These are phyloP conservation scores for Sandelia bainsii DNA, from an alignment of 2,797 vertebrate genomes.

Conservation along the genomic window DNA sequence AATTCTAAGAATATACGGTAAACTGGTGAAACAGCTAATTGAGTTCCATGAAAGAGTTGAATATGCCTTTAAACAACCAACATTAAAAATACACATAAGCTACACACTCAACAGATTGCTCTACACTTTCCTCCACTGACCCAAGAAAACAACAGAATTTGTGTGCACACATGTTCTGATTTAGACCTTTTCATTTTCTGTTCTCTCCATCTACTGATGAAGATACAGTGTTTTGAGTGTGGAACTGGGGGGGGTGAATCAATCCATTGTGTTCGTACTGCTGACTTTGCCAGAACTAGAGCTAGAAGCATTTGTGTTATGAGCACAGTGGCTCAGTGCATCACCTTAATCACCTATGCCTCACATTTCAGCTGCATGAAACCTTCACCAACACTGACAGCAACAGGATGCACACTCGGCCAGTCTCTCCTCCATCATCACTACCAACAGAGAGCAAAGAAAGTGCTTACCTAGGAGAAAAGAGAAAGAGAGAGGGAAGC, in stretches of 20 bases:
- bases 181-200: conserved; percentile 20
- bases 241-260: conserved; percentile 25
- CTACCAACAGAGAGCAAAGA: conserved; percentile 66
- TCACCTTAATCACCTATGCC: conserved; percentile 80
- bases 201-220: conserved; percentile 21
- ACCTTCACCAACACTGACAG: conserved; percentile 64
- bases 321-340: conserved; percentile 69
- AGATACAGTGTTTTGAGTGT: conserved; percentile 38
- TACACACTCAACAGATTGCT: neutral
- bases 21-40: conserved; percentile 1
- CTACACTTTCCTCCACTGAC: conserved; percentile 16
- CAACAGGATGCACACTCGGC: conserved; percentile 62
- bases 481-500: conserved; percentile 41
- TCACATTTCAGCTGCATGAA: conserved; percentile 70
- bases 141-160: conserved; percentile 29
- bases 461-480: conserved; percentile 86
- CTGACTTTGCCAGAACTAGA: conserved; percentile 71
- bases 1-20: neutral
- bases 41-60: neutral
- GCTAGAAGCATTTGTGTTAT: conserved; percentile 66
- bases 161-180: conserved; percentile 26
- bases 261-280: conserved; percentile 61
- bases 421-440: conserved; percentile 64
- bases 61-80: conserved; percentile 8
- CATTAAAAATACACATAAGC: neutral